Evolutionary conservation across 2,888 invertebrate species (phyloP).

Genomic region (Drosophila borborema): DNA sequence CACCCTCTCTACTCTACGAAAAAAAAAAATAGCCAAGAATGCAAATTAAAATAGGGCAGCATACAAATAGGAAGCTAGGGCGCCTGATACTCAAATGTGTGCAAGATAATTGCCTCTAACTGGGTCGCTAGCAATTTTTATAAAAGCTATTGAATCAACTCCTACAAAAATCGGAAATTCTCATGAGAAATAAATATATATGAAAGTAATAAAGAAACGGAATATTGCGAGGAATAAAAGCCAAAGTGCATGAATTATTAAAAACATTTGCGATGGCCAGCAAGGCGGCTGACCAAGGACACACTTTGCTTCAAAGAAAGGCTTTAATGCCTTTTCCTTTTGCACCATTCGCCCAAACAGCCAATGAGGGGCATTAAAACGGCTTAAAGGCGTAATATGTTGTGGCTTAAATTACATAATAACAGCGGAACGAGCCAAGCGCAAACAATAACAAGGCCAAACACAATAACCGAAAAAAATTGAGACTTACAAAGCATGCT

Average conservation of each 20-base stretch:
- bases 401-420: conserved; percentile 75
- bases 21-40: conserved; percentile 55
- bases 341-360: conserved; percentile 50
- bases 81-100: conserved; percentile 44
- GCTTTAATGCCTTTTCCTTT: conserved; percentile 64
- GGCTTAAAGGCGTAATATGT: conserved; percentile 76
- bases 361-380: conserved; percentile 73
- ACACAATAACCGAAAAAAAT: conserved; percentile 48
- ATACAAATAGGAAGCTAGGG: background rate
- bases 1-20: background rate
- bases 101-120: conserved; percentile 59
- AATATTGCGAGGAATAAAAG: conserved; percentile 17
- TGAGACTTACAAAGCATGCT: conserved; percentile 35
- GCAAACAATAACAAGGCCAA: conserved; percentile 57
- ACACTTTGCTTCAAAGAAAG: conserved; percentile 43
- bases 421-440: conserved; percentile 33
- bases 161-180: conserved; percentile 45
- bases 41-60: conserved; percentile 69
- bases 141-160: conserved; percentile 10
- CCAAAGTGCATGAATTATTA: conserved; percentile 52
- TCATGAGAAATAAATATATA: conserved; percentile 39
- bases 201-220: background rate
- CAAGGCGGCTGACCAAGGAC: conserved; percentile 33
- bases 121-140: conserved; percentile 20
- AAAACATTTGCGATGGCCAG: conserved; percentile 27